Evolutionary conservation across 2,113 vertebrate species (phyloP).

Genomic region (Zingel zingel): DNA sequence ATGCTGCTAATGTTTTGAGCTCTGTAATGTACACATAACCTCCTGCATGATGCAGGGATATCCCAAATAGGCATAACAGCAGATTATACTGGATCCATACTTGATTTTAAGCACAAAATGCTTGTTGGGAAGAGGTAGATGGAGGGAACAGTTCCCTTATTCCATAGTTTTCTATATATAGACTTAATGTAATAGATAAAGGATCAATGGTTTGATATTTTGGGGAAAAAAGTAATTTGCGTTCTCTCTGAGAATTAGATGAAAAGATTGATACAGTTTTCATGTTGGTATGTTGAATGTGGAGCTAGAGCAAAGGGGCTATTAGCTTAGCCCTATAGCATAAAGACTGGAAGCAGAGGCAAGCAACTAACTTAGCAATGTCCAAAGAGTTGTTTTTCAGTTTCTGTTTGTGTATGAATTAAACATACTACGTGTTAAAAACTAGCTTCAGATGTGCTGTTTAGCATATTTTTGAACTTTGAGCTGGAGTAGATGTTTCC

Average conservation of each 20-base stretch:
- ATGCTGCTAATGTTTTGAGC: too few relatives aligned
- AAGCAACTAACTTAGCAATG: not conserved
- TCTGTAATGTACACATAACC: slow-evolving; percentile 38
- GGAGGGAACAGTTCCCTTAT: not conserved
- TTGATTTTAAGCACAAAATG: not conserved
- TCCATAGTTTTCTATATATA: not conserved
- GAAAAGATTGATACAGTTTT: too few relatives aligned
- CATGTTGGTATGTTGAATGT: too few relatives aligned
- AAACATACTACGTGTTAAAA: not conserved
- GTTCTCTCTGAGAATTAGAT: too few relatives aligned
- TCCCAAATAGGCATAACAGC: not conserved
- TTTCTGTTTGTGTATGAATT: not conserved
- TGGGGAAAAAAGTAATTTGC: not conserved
- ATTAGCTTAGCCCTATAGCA: too few relatives aligned
- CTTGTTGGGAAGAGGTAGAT: not conserved
- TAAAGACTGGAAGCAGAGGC: not conserved
- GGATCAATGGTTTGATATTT: not conserved
- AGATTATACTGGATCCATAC: not conserved
- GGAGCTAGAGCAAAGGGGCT: too few relatives aligned
- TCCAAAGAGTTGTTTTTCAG: not conserved
- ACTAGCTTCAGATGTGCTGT: not conserved
- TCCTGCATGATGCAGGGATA: slow-evolving; percentile 12
- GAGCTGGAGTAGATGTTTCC: not conserved
- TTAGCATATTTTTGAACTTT: too few relatives aligned
- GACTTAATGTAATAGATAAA: not conserved